Conservation (phyloP, 2,888 invertebrate species). For the Pammene fasciana region DNA sequence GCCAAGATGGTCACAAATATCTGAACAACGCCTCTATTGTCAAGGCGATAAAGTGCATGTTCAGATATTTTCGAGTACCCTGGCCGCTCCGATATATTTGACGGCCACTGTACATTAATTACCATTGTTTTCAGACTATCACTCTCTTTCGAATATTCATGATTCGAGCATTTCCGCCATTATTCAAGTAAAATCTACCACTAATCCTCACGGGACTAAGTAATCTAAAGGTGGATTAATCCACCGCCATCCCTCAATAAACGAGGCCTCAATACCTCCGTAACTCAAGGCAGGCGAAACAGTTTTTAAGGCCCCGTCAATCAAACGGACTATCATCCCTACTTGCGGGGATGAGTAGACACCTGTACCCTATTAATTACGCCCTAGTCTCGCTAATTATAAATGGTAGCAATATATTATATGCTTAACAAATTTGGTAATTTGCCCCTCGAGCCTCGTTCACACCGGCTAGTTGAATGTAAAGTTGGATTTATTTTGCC, state of each 20-base stretch:
- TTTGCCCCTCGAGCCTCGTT: slow-evolving; percentile 54
- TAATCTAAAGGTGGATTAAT: background rate
- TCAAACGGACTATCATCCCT: slow-evolving; percentile 48
- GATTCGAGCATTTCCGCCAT: too few species aligned
- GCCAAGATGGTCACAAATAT: too few species aligned
- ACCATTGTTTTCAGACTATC: too few species aligned
- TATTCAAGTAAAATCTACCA: too few species aligned
- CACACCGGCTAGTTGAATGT: slow-evolving; percentile 41
- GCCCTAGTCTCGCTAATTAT: slow-evolving; percentile 62
- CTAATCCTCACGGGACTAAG: too few species aligned
- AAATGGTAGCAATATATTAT: slow-evolving; percentile 63
- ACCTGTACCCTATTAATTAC: slow-evolving; percentile 56
- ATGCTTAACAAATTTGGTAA: slow-evolving; percentile 59
- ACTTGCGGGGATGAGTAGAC: slow-evolving; percentile 51
- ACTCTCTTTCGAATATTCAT: too few species aligned
- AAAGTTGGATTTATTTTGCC: slow-evolving; percentile 37
- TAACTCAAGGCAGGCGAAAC: slow-evolving; percentile 34
- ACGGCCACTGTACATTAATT: too few species aligned
- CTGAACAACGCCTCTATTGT: too few species aligned
- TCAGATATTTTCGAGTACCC: too few species aligned
- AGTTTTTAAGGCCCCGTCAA: slow-evolving; percentile 54
- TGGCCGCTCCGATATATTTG: too few species aligned
- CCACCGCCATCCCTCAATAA: background rate
- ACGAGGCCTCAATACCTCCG: slow-evolving; percentile 18
- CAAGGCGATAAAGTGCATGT: too few species aligned